Base-by-base conservation (phyloP, 2,797 vertebrate species). In the Danio choprae region DNA sequence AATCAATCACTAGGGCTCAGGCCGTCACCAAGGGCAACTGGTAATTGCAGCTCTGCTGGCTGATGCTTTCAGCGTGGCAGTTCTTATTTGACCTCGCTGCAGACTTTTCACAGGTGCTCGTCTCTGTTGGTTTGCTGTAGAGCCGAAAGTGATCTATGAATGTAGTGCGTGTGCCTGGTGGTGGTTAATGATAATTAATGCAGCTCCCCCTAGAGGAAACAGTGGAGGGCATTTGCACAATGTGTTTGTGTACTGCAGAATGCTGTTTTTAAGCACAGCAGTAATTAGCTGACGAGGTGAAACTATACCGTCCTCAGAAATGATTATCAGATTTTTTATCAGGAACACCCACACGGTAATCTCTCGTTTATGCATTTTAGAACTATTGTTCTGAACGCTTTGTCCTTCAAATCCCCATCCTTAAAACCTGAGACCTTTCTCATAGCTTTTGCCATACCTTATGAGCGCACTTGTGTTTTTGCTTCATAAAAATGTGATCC, bases 1-100 rank as follows among this genome's bases (percentile, higher is more conserved):
- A 88, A 90, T 91, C 88, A 87, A 81, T 91, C 88, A 87, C 55
- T 74, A 81, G 83, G 82, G 88, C 82, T 87, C 71, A 60, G 79
- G 88, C 89, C 87, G 86, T 89, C 86, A 83, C 44, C 70, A 60
- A 6, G 74, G 87, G 86, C 76, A 56, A 67, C 82, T 53, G 80
- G 77, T 80, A 85, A 84, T 85, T 89, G 75, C 78, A 76, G 69
- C 83, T 80, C n/a, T 63, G 29, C 56, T 81, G 85, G 80, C 82
- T 36, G 62, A 58, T 78, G 81, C 81, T 69, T 86, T 86, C 70
- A 65, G 62, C 18, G 22, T 10, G 5, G 73, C 72, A 20, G 18
- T 77, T 77, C n/a, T 77, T 20, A 38, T 77, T 58, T 68, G 63
- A 77, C 75, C 75, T 77, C 63, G 0, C 10, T 58, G 40, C 43